Conservation (phyloP, 2,888 invertebrate species). For the Thymelicus sylvestris region DNA sequence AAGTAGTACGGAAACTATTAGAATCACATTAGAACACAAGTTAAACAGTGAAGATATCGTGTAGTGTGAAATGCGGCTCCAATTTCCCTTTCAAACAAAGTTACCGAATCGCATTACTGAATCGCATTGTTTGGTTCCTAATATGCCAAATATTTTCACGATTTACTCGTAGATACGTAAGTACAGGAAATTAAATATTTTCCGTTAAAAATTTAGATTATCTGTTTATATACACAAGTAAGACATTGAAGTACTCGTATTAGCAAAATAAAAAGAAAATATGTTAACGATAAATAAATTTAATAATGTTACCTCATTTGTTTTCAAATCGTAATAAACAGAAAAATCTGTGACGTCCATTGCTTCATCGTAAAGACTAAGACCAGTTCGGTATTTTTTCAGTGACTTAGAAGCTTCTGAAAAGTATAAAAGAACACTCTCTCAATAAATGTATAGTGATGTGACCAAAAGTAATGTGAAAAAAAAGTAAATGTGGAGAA, state of each 20-base stretch:
- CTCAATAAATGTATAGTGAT: neutral
- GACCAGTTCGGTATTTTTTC: conserved; percentile 36
- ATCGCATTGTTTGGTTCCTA: neutral
- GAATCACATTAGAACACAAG: no score
- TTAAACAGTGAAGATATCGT: neutral
- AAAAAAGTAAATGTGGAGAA: no score
- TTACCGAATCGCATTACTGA: neutral
- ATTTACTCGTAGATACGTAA: neutral
- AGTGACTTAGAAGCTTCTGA: conserved; percentile 16
- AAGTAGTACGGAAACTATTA: no score
- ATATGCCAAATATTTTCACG: neutral
- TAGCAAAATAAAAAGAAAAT: neutral
- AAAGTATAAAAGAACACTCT: conserved; percentile 39
- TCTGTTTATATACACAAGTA: no score
- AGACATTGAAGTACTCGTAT: no score
- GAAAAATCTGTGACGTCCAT: conserved; percentile 81
- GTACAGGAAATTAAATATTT: no score
- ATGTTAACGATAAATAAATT: neutral
- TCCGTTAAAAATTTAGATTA: no score
- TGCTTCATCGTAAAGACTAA: conserved; percentile 56
- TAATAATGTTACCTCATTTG: conserved; percentile 66
- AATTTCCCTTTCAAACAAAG: conserved; percentile 3
- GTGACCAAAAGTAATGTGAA: conserved; percentile 1
- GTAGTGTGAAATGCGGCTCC: neutral
- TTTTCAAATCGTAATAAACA: conserved; percentile 73